These are phyloP conservation scores for Microcebus murinus DNA, from an alignment of 2,113 vertebrate species.

Conservation along the genomic window DNA sequence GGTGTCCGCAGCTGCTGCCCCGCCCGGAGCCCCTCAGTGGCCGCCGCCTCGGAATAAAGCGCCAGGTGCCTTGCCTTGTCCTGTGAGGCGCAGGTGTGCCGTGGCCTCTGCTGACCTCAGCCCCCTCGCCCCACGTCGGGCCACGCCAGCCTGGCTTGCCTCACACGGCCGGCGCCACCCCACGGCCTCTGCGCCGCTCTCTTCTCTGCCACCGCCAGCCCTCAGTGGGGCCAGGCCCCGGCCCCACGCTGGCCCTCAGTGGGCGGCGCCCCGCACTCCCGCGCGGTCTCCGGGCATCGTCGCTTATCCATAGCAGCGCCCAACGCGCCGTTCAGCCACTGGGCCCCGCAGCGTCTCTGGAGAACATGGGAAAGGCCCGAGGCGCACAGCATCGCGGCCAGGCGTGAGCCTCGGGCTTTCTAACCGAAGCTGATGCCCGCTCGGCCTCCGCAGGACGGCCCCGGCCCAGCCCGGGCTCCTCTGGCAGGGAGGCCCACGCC, in stretches of 20 bases:
- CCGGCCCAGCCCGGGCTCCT: neutral
- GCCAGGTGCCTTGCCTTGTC: too few relatives aligned
- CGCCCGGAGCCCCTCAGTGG: too few relatives aligned
- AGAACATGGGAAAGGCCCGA: neutral
- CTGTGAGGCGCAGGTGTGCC: too few relatives aligned
- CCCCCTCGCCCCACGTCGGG: accelerated
- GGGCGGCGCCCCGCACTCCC: neutral
- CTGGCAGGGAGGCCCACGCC: neutral
- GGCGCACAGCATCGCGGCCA: neutral
- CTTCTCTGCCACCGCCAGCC: neutral
- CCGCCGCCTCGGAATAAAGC: neutral
- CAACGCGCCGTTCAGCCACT: accelerated
- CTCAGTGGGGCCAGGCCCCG: neutral
- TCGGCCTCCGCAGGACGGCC: neutral
- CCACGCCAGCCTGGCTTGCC: neutral
- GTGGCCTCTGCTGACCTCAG: neutral
- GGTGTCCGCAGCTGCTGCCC: neutral
- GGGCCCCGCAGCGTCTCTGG: neutral
- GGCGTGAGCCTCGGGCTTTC: neutral
- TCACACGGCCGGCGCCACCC: neutral
- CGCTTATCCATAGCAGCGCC: too few relatives aligned
- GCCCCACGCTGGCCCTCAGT: too few relatives aligned
- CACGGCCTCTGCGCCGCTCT: neutral
- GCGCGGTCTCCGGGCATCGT: neutral
- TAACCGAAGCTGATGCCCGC: neutral